Conservation (phyloP, 2,797 vertebrate species). For the Telmatherina bonti region DNA sequence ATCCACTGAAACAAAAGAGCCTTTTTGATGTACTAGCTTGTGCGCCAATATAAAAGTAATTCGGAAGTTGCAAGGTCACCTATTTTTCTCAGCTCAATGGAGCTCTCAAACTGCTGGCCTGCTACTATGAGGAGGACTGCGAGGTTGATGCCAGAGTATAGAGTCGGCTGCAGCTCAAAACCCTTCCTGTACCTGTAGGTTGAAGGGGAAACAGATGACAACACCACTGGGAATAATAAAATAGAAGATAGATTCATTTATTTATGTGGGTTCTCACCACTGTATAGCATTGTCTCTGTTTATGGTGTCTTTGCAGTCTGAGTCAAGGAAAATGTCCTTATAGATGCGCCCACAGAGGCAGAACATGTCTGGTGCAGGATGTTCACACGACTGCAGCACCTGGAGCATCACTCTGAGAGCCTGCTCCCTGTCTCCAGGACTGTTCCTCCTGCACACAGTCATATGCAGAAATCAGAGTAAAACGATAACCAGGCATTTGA, state of each 20-base stretch:
- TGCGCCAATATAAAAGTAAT: neutral
- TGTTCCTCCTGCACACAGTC: constrained; percentile 86
- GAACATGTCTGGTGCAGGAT: constrained; percentile 95
- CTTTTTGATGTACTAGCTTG: neutral
- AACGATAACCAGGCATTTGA: neutral
- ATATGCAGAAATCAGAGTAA: neutral
- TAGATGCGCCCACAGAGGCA: constrained; percentile 97
- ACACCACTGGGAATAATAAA: neutral
- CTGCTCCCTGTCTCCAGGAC: constrained; percentile 89
- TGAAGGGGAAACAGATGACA: neutral
- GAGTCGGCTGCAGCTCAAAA: constrained; percentile 93
- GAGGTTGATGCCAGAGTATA: constrained; percentile 96
- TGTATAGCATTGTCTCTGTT: constrained; percentile 92
- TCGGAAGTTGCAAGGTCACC: constrained; percentile 74
- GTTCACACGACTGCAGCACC: constrained; percentile 90
- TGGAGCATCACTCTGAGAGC: constrained; percentile 94
- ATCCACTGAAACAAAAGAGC: neutral
- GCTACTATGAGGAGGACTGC: constrained; percentile 92
- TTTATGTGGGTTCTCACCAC: constrained; percentile 81
- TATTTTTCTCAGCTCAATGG: constrained; percentile 95
- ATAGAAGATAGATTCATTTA: neutral
- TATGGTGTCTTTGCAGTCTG: constrained; percentile 89
- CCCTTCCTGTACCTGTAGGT: constrained; percentile 93
- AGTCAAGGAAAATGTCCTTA: constrained; percentile 96
- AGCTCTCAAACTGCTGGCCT: constrained; percentile 95